phyloP scores from a whole-genome alignment of 2,113 vertebrate species.

The Vidua chalybeata region DNA sequence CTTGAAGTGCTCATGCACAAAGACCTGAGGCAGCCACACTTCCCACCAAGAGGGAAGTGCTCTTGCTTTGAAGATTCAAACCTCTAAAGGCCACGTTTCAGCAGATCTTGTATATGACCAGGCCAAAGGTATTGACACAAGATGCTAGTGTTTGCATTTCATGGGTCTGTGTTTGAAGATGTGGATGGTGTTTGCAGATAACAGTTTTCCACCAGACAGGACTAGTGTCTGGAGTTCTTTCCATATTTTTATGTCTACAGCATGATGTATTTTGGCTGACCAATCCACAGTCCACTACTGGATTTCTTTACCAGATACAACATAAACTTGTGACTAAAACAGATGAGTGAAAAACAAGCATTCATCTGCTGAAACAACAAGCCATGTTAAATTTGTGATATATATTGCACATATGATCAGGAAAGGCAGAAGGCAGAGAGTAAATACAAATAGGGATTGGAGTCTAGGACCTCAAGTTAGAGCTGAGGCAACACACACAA shows the following conservation, averaged over 20 bases:
- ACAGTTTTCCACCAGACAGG: constrained; percentile 38
- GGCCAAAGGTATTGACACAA: constrained; percentile 10
- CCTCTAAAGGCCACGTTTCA: neutral
- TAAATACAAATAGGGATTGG: neutral
- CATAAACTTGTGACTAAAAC: neutral
- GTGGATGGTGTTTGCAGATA: constrained; percentile 49
- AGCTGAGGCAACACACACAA: neutral
- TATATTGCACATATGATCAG: neutral
- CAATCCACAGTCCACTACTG: neutral
- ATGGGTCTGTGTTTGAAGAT: constrained; percentile 4
- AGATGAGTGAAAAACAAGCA: neutral
- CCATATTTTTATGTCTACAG: constrained; percentile 30
- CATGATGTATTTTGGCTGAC: neutral
- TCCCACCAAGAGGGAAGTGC: neutral
- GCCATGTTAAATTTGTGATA: neutral
- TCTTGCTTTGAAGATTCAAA: neutral
- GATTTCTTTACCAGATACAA: constrained; percentile 53
- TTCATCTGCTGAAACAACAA: neutral
- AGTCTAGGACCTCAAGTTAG: neutral
- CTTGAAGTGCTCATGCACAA: neutral
- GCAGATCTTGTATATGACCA: neutral
- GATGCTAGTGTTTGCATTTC: constrained; percentile 41
- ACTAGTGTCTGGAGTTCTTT: constrained; percentile 32
- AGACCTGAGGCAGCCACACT: fast-evolving
- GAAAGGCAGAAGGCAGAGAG: neutral